Percentiles rank a stretch among this genome's conserved stretches.
Conservation (phyloP, 1,140 invertebrate genomes). For the Centruroides vittatus region DNA sequence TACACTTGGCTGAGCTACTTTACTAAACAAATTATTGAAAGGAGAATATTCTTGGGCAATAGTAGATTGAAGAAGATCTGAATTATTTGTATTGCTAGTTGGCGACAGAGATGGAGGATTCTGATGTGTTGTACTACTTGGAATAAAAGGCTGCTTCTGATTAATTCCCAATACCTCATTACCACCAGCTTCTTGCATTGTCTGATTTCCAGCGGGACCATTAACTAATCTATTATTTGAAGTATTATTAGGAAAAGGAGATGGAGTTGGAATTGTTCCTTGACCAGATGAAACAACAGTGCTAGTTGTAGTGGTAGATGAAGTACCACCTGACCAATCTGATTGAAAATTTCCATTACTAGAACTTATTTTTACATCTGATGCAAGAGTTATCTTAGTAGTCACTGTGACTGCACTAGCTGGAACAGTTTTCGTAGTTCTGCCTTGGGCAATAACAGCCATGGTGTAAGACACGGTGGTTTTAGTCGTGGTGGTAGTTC, state of each 20-base stretch:
- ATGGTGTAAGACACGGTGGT: conserved; percentile 46
- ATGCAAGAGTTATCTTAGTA: conserved; percentile 6
- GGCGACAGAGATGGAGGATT: conserved; percentile 5
- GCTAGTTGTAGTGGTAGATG: conserved; percentile 1
- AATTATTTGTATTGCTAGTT: not conserved
- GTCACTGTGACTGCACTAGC: conserved; percentile 10
- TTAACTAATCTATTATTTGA: not conserved
- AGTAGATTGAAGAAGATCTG: not conserved
- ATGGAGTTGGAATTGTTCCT: not conserved
- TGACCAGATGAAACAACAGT: not conserved
- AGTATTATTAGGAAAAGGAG: not conserved
- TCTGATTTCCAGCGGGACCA: no score
- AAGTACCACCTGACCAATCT: not conserved
- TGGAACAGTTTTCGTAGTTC: conserved; percentile 23
- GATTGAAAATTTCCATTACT: not conserved
- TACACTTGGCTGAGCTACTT: conserved; percentile 44
- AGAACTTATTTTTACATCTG: conserved; percentile 2
- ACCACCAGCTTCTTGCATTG: no score
- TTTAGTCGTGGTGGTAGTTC: conserved; percentile 33
- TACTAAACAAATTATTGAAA: conserved; percentile 55
- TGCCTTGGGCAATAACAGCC: conserved; percentile 23
- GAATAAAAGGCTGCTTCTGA: no score
- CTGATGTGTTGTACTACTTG: no score
- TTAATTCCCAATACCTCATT: no score
- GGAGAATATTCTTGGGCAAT: conserved; percentile 50